Percentiles rank a stretch among this genome's conserved stretches.
Conservation (phyloP, 2,797 vertebrate genomes). For the Pseudochirops cupreus region DNA sequence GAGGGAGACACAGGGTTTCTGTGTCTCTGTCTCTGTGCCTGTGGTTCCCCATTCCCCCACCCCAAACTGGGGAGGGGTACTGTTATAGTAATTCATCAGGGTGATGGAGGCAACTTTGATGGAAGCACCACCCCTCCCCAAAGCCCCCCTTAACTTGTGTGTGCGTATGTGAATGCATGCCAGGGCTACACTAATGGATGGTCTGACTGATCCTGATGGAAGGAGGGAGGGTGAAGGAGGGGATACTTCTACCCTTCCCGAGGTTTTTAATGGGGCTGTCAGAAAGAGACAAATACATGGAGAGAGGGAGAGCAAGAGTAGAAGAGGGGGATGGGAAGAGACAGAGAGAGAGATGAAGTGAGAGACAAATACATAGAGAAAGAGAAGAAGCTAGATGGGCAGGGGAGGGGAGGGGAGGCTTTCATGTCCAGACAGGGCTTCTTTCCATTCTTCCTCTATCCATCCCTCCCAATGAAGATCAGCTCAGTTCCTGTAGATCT, state of each 20-base stretch:
- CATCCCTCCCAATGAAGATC: not conserved
- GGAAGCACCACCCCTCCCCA: slow-evolving; percentile 76
- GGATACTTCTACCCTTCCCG: not conserved
- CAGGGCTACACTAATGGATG: slow-evolving; percentile 18
- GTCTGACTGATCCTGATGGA: slow-evolving; percentile 7
- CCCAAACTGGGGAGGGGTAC: slow-evolving; percentile 62
- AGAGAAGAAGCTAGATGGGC: not conserved
- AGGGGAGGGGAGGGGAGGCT: not conserved
- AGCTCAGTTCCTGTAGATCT: not conserved
- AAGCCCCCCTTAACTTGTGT: slow-evolving; percentile 22
- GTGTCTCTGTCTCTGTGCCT: not conserved
- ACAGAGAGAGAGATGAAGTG: not conserved
- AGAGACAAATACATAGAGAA: not conserved
- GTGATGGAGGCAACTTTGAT: slow-evolving; percentile 82
- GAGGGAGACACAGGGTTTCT: not conserved
- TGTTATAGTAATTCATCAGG: slow-evolving; percentile 83
- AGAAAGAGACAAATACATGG: not conserved
- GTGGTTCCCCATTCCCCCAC: not conserved
- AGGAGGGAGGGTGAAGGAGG: not conserved
- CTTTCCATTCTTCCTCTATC: not conserved
- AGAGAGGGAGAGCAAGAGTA: not conserved
- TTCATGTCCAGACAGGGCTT: not conserved
- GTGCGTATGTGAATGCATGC: slow-evolving; percentile 28
- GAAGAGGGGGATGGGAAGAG: not conserved
- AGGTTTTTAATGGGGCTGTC: slow-evolving; percentile 19